phyloP scores from a whole-genome alignment of 2,797 vertebrate genomes.

The Saguinus oedipus region DNA sequence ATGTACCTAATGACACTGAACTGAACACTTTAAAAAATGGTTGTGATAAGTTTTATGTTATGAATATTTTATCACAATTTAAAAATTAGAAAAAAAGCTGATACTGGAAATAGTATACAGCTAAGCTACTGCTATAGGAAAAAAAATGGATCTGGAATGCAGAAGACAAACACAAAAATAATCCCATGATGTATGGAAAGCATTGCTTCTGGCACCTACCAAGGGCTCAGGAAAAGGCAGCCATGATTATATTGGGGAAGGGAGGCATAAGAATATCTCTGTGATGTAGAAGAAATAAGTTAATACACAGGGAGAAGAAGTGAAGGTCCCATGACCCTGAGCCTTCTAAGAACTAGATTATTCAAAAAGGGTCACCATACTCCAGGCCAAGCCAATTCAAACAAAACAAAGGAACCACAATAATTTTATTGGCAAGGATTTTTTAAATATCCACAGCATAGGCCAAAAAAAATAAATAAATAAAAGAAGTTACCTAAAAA shows the following conservation, averaged over 20 bases:
- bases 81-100: neutral
- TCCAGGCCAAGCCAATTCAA: neutral
- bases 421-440: neutral
- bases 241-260: no score
- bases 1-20: neutral
- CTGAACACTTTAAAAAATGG: neutral
- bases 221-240: neutral
- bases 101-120: neutral
- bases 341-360: neutral
- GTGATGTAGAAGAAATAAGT: neutral
- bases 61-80: neutral
- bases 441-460: neutral
- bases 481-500: neutral
- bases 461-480: neutral
- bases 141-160: neutral
- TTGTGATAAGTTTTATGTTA: neutral
- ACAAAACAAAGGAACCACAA: neutral
- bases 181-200: neutral
- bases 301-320: neutral
- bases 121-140: neutral
- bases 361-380: neutral
- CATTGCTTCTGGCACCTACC: rapidly evolving
- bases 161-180: neutral
- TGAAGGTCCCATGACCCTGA: neutral
- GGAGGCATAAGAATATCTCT: neutral